A percentile compares a stretch with the other conserved stretches of the same genome.
Evolutionary conservation across 2,797 vertebrate genomes (phyloP).

Genomic region (Pyrrhura leucotis): DNA sequence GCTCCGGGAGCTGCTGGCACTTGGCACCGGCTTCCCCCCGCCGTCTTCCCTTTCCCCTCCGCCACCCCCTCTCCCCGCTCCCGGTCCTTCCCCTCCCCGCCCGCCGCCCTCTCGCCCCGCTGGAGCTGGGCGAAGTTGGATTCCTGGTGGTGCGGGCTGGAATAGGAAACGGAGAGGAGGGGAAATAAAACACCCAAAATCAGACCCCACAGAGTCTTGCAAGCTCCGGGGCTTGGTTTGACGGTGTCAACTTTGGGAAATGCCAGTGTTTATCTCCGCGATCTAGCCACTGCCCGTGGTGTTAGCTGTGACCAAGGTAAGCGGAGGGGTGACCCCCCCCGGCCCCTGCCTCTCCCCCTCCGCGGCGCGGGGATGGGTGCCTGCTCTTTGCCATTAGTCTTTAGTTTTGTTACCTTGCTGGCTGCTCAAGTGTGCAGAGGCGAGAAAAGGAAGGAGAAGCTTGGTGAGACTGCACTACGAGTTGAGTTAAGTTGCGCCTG

Average conservation of each 20-base stretch:
- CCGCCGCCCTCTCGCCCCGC: conserved; percentile 79
- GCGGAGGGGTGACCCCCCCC: conserved; percentile 72
- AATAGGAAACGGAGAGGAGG: conserved; percentile 68
- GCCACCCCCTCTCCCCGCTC: conserved; percentile 5
- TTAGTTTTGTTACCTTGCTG: conserved; percentile 72
- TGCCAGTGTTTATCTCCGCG: conserved; percentile 92
- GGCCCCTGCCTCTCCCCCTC: neutral
- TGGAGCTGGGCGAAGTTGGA: conserved; percentile 88
- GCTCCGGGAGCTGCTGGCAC: conserved; percentile 71
- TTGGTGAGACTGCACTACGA: conserved; percentile 65
- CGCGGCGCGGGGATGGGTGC: conserved; percentile 48
- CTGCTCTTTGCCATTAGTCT: conserved; percentile 52
- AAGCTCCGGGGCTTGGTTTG: conserved; percentile 81
- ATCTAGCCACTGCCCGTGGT: conserved; percentile 93
- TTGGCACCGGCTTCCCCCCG: conserved; percentile 76
- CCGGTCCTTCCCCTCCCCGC: conserved; percentile 80
- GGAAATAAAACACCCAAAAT: neutral
- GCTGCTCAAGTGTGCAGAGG: conserved; percentile 55
- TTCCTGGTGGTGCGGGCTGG: conserved; percentile 83
- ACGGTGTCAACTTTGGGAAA: conserved; percentile 96
- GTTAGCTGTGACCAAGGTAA: conserved; percentile 94
- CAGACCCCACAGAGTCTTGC: conserved; percentile 70
- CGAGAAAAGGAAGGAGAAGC: conserved; percentile 44
- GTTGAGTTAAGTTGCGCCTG: conserved; percentile 75
- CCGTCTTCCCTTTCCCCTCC: conserved; percentile 80